Evolutionary conservation across 2,113 vertebrate species (phyloP), one percentile per base, ranked within the genome.

Genomic region (Galbula dea): DNA sequence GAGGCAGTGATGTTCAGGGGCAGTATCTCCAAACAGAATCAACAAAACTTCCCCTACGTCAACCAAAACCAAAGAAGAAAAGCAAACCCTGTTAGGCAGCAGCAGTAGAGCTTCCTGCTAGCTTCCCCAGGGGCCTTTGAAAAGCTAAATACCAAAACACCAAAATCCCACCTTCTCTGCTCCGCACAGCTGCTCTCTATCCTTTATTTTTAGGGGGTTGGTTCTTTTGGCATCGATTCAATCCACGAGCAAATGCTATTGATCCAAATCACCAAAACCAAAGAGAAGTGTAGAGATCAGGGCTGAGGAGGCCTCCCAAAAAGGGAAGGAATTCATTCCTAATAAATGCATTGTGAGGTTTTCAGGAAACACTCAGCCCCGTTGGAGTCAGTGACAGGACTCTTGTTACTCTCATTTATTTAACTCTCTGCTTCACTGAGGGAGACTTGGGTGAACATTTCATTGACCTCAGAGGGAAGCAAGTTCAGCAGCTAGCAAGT

Each of bases 241-340:
- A 94, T 54, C 86, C 95, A 69, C 37, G 2, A 91, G 67, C 86
- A 86, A 93, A 90, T 3, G 52, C 73, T 65, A 30, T 36, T 81
- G 80, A 93, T 89, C 78, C 87, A 85, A 91, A 88, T 89, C 93
- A 91, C 93, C 91, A 74, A 71, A 76, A 30, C 36, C 78, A 82
- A 85, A 48, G 73, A 81, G 77, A 92, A 89, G 71, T 62, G 78
- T 14, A 74, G 75, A 93, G 87, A 94, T 92, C 88, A 94, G 39
- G 82, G 59, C 82, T 63, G 67, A 83, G 55, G 89, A 93, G 89
- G 95, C 93, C 95, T 78, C 93, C 66, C 72, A 67, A n/a, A 94
- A 95, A 94, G 91, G 78, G 84, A 84, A 90, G 82, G 91, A 93
- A 94, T 94, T 95, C 36, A 74, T 92, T 92, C 84, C 87, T 88